A percentile compares a stretch with the other conserved stretches of the same genome.
Conservation (phyloP, 2,888 invertebrate genomes). For the Melinaea marsaeus region DNA sequence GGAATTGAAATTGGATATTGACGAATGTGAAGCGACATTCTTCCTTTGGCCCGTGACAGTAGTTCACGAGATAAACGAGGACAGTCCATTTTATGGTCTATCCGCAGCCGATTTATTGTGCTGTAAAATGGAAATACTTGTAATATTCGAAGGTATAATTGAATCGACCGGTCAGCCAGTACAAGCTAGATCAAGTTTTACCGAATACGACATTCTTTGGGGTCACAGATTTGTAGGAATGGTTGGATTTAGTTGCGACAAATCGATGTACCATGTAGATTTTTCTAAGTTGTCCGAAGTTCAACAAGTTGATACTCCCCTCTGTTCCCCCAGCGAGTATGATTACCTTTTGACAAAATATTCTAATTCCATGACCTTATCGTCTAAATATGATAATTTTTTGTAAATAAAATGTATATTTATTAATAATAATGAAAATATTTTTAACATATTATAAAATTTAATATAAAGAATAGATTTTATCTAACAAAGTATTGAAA, state of each 20-base stretch:
- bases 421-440: no score
- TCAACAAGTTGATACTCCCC: constrained; percentile 89
- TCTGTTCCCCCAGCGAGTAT: constrained; percentile 87
- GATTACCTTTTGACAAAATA: constrained; percentile 36
- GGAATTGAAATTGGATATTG: constrained; percentile 85
- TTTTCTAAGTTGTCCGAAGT: constrained; percentile 92
- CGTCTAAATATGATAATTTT: neutral
- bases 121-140: constrained; percentile 91
- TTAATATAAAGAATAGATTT: no score
- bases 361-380: constrained; percentile 2
- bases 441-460: no score
- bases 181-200: constrained; percentile 84
- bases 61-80: constrained; percentile 90
- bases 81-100: constrained; percentile 92
- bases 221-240: constrained; percentile 90
- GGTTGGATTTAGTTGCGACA: constrained; percentile 83
- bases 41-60: constrained; percentile 98
- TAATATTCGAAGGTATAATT: constrained; percentile 92
- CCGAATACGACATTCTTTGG: constrained; percentile 90
- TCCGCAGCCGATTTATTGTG: constrained; percentile 92
- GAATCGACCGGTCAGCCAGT: constrained; percentile 92
- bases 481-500: no score
- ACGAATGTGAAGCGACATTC: constrained; percentile 93
- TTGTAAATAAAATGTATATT: neutral
- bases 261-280: constrained; percentile 61